phyloP scores from a whole-genome alignment of 1,140 invertebrate species.

The Drosophila equinoxialis region DNA sequence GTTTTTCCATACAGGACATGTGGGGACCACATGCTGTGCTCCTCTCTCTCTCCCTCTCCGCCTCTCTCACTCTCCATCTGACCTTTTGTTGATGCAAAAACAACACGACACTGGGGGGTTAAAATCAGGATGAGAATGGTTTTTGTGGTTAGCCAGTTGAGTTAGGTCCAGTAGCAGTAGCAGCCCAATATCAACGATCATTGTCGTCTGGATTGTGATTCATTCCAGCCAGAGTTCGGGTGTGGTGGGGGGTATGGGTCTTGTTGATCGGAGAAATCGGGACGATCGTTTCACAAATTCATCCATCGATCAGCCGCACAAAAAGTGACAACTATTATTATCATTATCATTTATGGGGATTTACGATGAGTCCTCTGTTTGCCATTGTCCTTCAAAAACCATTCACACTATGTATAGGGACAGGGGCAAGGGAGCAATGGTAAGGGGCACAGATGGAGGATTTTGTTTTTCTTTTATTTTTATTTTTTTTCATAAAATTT shows the following conservation, averaged over 20 bases:
- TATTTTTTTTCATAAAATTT: slow-evolving; percentile 44
- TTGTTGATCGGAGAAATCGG: slow-evolving; percentile 14
- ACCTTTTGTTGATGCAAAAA: slow-evolving; percentile 48
- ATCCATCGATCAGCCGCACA: slow-evolving; percentile 42
- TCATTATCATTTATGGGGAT: slow-evolving; percentile 74
- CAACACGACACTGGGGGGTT: slow-evolving; percentile 26
- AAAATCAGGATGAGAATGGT: slow-evolving; percentile 33
- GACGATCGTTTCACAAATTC: slow-evolving; percentile 37
- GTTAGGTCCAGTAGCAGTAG: neutral
- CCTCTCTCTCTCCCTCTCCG: slow-evolving; percentile 9
- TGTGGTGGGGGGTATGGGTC: neutral
- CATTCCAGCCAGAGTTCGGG: neutral
- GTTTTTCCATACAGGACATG: slow-evolving; percentile 24
- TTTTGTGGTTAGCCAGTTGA: slow-evolving; percentile 65
- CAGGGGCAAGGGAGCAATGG: neutral
- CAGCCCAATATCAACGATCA: neutral
- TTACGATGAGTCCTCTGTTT: slow-evolving; percentile 46
- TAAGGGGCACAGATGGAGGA: neutral
- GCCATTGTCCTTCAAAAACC: slow-evolving; percentile 36
- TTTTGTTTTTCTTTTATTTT: neutral
- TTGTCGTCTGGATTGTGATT: neutral
- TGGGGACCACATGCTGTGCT: slow-evolving; percentile 67
- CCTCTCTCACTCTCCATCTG: neutral
- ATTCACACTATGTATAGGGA: neutral
- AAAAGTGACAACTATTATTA: slow-evolving; percentile 75